phyloP scores from a whole-genome alignment of 2,797 vertebrate species.

The Xenops minutus region DNA sequence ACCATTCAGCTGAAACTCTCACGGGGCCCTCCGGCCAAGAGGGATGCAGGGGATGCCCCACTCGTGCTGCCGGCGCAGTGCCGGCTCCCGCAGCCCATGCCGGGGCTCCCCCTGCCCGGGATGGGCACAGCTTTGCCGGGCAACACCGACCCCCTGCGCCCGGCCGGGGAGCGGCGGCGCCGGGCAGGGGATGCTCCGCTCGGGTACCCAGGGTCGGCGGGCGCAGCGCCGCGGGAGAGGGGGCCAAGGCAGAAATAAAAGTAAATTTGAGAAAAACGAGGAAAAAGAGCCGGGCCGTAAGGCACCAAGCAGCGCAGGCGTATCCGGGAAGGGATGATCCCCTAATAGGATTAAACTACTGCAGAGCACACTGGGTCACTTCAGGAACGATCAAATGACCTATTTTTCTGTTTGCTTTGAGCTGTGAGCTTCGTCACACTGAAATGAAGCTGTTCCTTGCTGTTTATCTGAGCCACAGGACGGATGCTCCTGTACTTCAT shows the following conservation, averaged over 20 bases:
- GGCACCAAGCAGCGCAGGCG: fast-evolving
- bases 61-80: neutral
- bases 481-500: neutral
- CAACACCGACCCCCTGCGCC: neutral
- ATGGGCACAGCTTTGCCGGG: neutral
- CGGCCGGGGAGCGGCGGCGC: neutral
- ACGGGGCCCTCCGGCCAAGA: fast-evolving
- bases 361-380: neutral
- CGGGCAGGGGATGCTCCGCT: neutral
- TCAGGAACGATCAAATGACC: neutral
- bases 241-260: neutral
- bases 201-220: neutral
- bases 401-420: neutral
- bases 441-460: neutral
- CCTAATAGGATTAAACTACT: fast-evolving
- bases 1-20: fast-evolving
- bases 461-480: neutral
- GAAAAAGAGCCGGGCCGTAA: fast-evolving
- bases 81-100: too few species aligned
- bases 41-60: fast-evolving
- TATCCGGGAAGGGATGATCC: neutral
- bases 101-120: neutral
- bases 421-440: neutral
- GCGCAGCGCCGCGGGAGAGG: fast-evolving
- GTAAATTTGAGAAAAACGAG: neutral